A percentile compares a stretch with the other conserved stretches of the same genome.
These are phyloP conservation scores for Cyclura pinguis DNA, from an alignment of 2,797 vertebrate genomes.

Conservation along the genomic window DNA sequence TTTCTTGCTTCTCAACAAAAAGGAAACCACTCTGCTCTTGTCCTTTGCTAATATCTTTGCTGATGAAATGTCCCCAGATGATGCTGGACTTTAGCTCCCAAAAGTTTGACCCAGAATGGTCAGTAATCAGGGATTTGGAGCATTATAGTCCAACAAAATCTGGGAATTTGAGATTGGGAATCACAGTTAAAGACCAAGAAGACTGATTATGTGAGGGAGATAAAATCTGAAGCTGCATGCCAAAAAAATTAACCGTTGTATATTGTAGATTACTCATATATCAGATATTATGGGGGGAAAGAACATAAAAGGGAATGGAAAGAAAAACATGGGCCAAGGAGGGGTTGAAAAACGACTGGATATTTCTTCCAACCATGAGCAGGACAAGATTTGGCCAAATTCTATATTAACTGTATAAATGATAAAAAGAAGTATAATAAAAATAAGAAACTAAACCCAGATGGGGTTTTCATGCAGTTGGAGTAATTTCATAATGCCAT, in stretches of 20 bases:
- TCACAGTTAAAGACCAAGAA: background rate
- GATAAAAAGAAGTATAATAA: background rate
- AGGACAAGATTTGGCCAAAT: background rate
- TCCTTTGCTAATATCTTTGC: no score
- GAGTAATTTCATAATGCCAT: slow-evolving; percentile 2
- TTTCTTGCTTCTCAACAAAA: no score
- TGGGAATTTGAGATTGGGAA: no score
- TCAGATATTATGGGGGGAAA: background rate
- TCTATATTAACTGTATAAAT: fast-evolving
- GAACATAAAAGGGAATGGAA: background rate
- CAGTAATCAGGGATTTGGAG: no score
- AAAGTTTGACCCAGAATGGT: no score
- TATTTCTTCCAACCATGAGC: background rate
- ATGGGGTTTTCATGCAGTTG: background rate
- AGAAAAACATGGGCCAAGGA: background rate
- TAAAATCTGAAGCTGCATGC: background rate
- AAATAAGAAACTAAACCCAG: slow-evolving; percentile 12
- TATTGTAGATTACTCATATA: background rate
- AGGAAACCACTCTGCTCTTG: no score
- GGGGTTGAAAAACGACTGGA: fast-evolving
- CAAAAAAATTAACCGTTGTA: background rate
- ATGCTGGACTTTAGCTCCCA: no score
- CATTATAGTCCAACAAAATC: no score
- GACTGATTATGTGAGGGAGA: background rate
- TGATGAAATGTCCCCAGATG: no score